These are phyloP conservation scores for Astur gentilis DNA, from an alignment of 2,113 vertebrate species.

Conservation along the genomic window DNA sequence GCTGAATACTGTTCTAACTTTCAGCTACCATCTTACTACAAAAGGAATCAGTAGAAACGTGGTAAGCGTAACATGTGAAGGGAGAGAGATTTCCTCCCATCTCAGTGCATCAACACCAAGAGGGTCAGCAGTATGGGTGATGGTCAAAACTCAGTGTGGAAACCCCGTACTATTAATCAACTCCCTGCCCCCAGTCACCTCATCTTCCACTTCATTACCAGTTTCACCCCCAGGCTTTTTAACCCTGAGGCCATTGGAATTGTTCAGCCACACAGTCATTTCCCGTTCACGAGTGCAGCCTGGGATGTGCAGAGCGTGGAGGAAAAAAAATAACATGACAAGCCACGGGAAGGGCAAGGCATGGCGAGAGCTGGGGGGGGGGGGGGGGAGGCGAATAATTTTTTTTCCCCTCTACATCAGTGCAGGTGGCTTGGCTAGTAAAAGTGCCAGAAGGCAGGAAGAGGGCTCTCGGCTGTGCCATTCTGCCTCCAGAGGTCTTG, in stretches of 20 bases:
- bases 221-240: neutral
- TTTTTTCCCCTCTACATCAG: neutral
- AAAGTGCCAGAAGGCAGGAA: neutral
- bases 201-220: neutral
- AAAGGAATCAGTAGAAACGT: neutral
- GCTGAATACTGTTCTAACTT: neutral
- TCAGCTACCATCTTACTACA: neutral
- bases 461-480: neutral
- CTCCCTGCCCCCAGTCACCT: neutral
- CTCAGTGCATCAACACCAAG: neutral
- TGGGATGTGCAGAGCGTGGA: neutral
- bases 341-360: neutral
- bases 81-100: neutral
- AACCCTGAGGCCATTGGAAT: neutral
- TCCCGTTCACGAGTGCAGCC: neutral
- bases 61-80: neutral
- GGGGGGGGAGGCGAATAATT: too few relatives aligned
- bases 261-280: neutral
- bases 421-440: neutral
- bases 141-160: neutral
- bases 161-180: neutral
- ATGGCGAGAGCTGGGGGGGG: neutral
- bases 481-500: neutral
- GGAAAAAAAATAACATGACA: neutral
- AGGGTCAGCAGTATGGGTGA: rapidly evolving